A percentile compares a stretch with the other conserved stretches of the same genome.
These are phyloP conservation scores for Scortum barcoo DNA, from an alignment of 2,113 vertebrate genomes.

Conservation along the genomic window DNA sequence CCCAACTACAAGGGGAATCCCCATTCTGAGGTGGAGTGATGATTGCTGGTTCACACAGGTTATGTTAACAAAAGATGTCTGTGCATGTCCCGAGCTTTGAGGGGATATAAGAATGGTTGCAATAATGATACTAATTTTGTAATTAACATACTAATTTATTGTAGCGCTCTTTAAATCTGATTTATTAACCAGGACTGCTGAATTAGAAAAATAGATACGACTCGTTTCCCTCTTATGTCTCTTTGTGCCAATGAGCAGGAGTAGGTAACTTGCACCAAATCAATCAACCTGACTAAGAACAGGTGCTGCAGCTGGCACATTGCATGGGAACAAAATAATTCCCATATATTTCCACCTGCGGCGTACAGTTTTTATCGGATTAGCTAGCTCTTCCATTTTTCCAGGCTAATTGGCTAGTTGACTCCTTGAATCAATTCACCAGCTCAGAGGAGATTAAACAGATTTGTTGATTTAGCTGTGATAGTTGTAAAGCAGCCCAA, in stretches of 20 bases:
- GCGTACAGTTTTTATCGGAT: not conserved
- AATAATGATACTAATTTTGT: not conserved
- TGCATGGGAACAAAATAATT: not conserved
- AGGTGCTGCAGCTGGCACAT: constrained; percentile 1
- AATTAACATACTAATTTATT: not conserved
- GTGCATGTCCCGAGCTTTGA: not conserved
- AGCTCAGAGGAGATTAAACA: not conserved
- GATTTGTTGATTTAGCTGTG: not conserved
- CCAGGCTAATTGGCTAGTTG: not conserved
- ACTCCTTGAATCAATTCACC: not conserved
- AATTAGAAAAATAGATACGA: not conserved
- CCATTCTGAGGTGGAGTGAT: not conserved
- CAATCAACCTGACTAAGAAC: constrained; percentile 6
- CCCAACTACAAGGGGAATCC: not conserved
- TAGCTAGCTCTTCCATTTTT: not conserved
- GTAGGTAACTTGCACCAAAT: constrained; percentile 1
- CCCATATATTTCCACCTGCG: not conserved
- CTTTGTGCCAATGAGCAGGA: not conserved
- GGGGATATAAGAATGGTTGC: not conserved
- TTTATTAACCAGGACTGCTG: not conserved
- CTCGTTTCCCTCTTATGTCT: not conserved
- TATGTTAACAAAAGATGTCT: not conserved
- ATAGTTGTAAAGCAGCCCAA: not conserved
- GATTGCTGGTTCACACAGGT: constrained; percentile 2
- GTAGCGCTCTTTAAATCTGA: not conserved